Evolutionary conservation across 2,888 invertebrate genomes (phyloP).

Genomic region (Orchestes rusci): DNA sequence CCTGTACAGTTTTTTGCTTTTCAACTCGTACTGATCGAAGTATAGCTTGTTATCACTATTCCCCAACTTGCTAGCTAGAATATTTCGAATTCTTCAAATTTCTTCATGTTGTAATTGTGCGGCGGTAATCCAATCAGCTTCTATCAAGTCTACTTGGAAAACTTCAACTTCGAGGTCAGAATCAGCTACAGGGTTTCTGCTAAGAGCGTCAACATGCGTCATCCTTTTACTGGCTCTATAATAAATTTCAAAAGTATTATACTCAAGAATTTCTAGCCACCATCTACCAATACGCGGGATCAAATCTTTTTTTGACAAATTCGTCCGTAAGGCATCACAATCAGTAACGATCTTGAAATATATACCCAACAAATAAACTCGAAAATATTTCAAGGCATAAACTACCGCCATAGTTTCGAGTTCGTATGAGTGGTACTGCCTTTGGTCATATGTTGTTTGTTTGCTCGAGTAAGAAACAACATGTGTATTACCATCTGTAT

Average conservation of each 20-base stretch:
- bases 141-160: background rate
- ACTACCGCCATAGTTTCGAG: slow-evolving; percentile 22
- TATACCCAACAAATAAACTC: background rate
- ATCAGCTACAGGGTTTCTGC: too few species aligned
- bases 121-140: slow-evolving; percentile 2
- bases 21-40: too few species aligned
- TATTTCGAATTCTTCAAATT: background rate
- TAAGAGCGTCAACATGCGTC: background rate
- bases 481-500: background rate
- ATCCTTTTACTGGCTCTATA: background rate
- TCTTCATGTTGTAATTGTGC: slow-evolving; percentile 4
- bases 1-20: too few species aligned
- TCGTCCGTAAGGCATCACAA: too few species aligned
- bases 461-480: background rate
- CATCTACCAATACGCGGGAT: too few species aligned
- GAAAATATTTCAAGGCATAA: slow-evolving; percentile 14
- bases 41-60: slow-evolving; percentile 1
- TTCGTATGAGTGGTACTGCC: slow-evolving; percentile 13
- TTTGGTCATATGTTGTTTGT: too few species aligned
- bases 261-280: background rate
- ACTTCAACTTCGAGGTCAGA: background rate
- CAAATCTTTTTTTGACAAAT: too few species aligned
- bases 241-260: slow-evolving; percentile 11
- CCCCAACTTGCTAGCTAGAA: background rate
- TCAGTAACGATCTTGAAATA: too few species aligned